Evolutionary conservation across 2,888 invertebrate species (phyloP).

Genomic region (Lasioglossum marginatum): DNA sequence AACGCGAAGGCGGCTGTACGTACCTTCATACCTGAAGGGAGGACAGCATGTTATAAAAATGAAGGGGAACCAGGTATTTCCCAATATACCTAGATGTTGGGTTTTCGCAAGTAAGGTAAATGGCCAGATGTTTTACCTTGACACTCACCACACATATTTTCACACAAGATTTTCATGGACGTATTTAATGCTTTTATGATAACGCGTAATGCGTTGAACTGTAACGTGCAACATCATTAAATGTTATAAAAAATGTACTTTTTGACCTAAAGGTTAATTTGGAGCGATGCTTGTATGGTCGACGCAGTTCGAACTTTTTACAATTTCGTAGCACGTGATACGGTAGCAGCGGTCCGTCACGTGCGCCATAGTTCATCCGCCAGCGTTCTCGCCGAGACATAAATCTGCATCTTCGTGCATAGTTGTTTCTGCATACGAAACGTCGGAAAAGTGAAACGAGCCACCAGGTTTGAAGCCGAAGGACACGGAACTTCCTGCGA

Average conservation of each 20-base stretch:
- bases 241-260: background rate
- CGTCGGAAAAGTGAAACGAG: constrained; percentile 8
- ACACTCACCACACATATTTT: no score
- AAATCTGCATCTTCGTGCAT: constrained; percentile 3
- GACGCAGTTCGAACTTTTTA: background rate
- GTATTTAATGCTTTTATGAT: no score
- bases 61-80: no score
- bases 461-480: constrained; percentile 10
- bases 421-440: constrained; percentile 8
- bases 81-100: no score
- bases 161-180: no score
- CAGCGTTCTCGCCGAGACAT: background rate
- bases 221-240: background rate
- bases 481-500: constrained; percentile 2
- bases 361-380: background rate
- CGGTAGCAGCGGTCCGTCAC: background rate
- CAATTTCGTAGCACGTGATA: background rate
- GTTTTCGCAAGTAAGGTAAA: no score
- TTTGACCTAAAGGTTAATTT: background rate
- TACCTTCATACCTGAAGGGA: no score
- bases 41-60: no score
- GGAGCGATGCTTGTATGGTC: background rate
- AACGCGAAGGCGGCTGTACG: no score
- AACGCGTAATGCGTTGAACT: no score
- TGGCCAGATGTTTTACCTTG: no score